These are phyloP conservation scores for Neodon shergylaensis DNA, from an alignment of 2,113 vertebrate species.

Conservation along the genomic window DNA sequence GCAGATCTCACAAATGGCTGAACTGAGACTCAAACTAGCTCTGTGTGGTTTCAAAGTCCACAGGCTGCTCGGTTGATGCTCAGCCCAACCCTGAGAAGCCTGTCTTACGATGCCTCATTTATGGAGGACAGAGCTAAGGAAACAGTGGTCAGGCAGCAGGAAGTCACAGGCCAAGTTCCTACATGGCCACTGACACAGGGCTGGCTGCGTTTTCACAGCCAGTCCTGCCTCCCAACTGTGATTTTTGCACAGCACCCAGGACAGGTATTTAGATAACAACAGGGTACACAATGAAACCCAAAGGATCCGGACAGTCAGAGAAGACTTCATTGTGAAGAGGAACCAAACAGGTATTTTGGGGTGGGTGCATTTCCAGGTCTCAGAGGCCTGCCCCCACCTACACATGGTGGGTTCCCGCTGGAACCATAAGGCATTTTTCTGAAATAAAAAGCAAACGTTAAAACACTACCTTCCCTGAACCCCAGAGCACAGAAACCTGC, in stretches of 20 bases:
- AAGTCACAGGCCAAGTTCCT: neutral
- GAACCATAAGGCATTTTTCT: neutral
- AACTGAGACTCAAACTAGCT: neutral
- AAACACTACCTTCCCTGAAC: neutral
- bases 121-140: neutral
- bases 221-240: neutral
- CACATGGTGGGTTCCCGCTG: neutral
- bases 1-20: neutral
- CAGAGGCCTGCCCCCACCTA: neutral
- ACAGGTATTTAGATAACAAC: neutral
- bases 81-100: neutral
- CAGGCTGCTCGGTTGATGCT: neutral
- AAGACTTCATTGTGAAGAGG: neutral
- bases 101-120: neutral
- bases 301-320: neutral
- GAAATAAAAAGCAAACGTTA: neutral
- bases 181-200: rapidly evolving
- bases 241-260: neutral
- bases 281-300: neutral
- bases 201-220: too few species aligned
- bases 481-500: neutral
- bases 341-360: neutral
- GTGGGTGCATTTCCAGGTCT: neutral
- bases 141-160: too few species aligned
- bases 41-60: conserved; percentile 51